These are phyloP conservation scores for Bombus haemorrhoidalis DNA, from an alignment of 1,140 invertebrate genomes.

Conservation along the genomic window DNA sequence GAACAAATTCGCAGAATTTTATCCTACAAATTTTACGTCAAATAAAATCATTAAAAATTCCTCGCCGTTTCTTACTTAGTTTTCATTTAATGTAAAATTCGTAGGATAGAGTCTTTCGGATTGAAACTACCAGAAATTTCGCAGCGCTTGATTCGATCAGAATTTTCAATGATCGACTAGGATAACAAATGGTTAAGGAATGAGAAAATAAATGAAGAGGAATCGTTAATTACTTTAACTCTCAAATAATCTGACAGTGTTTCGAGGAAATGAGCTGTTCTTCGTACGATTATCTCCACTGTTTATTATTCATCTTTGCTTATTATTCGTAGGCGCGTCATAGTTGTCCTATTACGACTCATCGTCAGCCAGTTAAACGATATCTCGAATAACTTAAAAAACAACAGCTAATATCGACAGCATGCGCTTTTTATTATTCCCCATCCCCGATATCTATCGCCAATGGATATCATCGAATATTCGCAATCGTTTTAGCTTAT, in stretches of 20 bases:
- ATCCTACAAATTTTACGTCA: no score
- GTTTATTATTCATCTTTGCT: not conserved
- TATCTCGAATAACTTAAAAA: not conserved
- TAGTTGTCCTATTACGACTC: not conserved
- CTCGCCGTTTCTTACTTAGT: no score
- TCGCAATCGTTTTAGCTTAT: not conserved
- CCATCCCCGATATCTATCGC: not conserved
- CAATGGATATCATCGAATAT: not conserved
- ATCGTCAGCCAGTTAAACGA: not conserved
- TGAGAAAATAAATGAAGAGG: not conserved
- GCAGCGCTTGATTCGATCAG: no score
- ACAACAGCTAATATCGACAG: not conserved
- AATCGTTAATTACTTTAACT: not conserved
- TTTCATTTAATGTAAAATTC: no score
- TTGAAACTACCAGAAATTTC: no score
- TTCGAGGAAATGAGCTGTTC: not conserved
- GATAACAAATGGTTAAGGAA: no score
- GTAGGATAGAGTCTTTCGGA: no score
- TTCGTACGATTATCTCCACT: not conserved
- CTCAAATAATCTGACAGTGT: not conserved
- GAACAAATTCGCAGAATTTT: no score
- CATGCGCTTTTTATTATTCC: not conserved
- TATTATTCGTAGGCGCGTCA: conserved; percentile 1
- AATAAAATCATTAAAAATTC: no score
- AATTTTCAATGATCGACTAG: no score